phyloP scores from a whole-genome alignment of 1,140 invertebrate species.

The Calycopis cecrops region DNA sequence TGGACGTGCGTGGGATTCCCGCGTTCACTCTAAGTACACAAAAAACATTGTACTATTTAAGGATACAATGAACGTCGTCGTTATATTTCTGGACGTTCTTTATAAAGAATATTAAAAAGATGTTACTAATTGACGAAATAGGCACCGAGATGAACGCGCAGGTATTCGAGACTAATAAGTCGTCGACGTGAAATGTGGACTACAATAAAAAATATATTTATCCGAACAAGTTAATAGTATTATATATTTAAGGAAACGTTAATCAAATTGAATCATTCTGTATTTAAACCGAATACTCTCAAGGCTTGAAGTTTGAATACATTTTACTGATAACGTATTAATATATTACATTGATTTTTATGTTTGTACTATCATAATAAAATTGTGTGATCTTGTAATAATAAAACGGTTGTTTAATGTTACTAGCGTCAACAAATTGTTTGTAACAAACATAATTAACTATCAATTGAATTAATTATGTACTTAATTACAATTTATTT shows the following conservation, averaged over 20 bases:
- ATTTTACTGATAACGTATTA: too few species aligned
- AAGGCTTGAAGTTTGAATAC: neutral
- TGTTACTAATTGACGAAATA: conserved; percentile 13
- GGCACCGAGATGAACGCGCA: conserved; percentile 10
- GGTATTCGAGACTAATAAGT: neutral
- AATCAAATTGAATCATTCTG: neutral
- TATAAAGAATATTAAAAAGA: conserved; percentile 22
- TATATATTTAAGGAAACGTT: neutral
- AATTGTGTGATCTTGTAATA: too few species aligned
- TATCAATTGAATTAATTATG: too few species aligned
- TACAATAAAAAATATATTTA: neutral
- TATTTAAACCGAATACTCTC: conserved; percentile 3
- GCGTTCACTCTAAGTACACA: conserved; percentile 38
- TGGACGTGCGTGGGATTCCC: conserved; percentile 44
- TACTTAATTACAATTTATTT: too few species aligned
- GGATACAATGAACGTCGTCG: conserved; percentile 42
- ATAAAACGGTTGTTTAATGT: too few species aligned
- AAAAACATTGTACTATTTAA: conserved; percentile 36
- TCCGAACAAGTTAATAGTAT: neutral
- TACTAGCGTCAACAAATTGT: too few species aligned
- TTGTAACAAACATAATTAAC: too few species aligned
- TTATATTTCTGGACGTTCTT: conserved; percentile 28
- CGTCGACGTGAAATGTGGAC: neutral
- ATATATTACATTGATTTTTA: too few species aligned
- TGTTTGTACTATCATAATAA: too few species aligned